Evolutionary conservation across 35 echinoderm and acorn worm genomes (phyloP), one percentile per base, ranked within the genome.

Genomic region (Lytechinus variegatus): DNA sequence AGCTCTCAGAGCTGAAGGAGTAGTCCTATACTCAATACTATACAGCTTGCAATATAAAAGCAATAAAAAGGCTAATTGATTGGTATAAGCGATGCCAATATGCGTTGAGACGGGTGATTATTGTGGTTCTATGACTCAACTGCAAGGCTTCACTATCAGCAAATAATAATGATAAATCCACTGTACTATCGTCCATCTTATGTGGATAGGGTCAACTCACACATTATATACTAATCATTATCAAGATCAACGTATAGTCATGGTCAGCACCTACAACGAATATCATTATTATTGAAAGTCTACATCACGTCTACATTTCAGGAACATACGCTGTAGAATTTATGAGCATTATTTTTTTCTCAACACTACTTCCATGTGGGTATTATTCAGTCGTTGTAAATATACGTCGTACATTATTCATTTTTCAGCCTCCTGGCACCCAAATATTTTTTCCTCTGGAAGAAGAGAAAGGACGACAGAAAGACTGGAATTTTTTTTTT

Each of bases 11-110:
- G 66, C 66, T 7, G 8, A 0, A 21, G 3, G n/a, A 79, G 66
- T 7, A 79, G n/a, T 79, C 3, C 4, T 24, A 79, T 24, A 79
- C n/a, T 24, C 66, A 24, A 24, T 79, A 79, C 0, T 24, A 5
- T 24, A 79, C 66, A 14, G 66, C 19, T 7, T 79, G 66, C 66
- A 79, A 79, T 79, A 79, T 79, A 79, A 79, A 79, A 19, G 66
- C 66, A 79, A 79, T 79, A 79, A 79, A 79, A 79, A 79, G 66
- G 16, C 66, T 79, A 79, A 79, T 79, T 79, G 66, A 79, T 79
- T 79, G 66, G 19, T 79, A 79, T 79, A 79, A 79, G 66, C 66
- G 66, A n/a, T 24, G 66, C 66, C 66, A 79, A 24, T 79, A 24
- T 24, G 66, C 8, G 66, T 24, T n/a, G 66, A n/a, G 66, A 79